Percentiles rank a stretch among this genome's conserved stretches.
phyloP scores from a whole-genome alignment of 2,113 vertebrate genomes.

The Chlamydotis undulata region DNA sequence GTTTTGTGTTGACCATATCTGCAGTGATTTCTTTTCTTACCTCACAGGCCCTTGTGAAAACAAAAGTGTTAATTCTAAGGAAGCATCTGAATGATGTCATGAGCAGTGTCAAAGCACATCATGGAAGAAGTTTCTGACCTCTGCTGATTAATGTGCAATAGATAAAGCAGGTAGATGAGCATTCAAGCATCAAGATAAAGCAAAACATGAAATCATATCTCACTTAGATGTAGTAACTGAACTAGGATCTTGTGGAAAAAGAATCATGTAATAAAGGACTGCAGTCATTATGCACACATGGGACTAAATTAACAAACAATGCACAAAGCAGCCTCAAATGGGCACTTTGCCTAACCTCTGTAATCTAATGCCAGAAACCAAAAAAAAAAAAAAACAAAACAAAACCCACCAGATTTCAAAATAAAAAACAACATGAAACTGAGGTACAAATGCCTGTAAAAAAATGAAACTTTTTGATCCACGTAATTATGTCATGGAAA shows the following conservation, averaged over 20 bases:
- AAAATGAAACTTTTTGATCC: not conserved
- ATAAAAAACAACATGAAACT: accelerated
- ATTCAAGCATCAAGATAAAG: not conserved
- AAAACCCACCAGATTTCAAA: not conserved
- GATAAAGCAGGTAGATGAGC: not conserved
- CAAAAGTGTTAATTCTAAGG: not conserved
- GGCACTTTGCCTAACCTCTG: not conserved
- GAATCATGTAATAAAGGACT: not conserved
- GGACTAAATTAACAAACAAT: not conserved
- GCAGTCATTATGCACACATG: accelerated
- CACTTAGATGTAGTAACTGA: not conserved
- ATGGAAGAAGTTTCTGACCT: not conserved
- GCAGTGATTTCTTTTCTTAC: not conserved
- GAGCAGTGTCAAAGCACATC: not conserved
- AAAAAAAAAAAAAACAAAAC: not conserved
- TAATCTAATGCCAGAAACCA: not conserved
- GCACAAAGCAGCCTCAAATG: not conserved
- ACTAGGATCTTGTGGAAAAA: not conserved
- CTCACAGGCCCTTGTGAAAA: not conserved
- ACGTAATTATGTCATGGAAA: not conserved
- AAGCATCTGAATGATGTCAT: not conserved
- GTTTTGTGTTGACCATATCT: not conserved
- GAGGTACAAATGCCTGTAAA: not conserved
- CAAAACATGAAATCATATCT: not conserved
- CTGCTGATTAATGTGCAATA: not conserved